Base-by-base conservation (phyloP, 2,888 invertebrate genomes). In the Spodoptera littoralis region DNA sequence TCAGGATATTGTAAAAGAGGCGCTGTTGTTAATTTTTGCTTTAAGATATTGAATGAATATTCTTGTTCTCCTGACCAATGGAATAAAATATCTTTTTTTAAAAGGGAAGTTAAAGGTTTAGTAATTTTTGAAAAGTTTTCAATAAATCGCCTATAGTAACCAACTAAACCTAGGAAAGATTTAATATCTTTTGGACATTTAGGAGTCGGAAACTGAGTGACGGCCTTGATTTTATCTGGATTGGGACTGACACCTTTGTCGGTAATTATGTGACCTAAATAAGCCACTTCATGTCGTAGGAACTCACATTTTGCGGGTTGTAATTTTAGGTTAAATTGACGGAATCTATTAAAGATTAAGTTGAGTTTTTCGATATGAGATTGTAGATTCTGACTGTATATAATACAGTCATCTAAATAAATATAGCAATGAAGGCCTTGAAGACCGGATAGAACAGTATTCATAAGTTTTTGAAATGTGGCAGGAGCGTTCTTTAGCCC, bases 221-320 rank as follows among this genome's bases (percentile, higher is more conserved):
- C 44, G 53, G 53, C 44, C 43, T 53, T 53, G n/a, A 43, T 44
- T 44, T 53, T 42, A 51, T 51, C 22, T 42, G 51, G 42, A 51
- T 50, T 51, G 8, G 50, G 50, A 51, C 41, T 36, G 6, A 50
- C 41, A 36, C 50, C 50, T 18, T 50, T 50, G 8, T 51, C 41
- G 4, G 41, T 51, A 18, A 43, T 51, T 51, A 51, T 51, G 6
- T 51, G 42, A 3, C 42, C 51, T 24, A 43, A n/a, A 51, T 51
- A 42, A 8, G 51, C 24, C 4, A 43, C 24, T 51, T 51, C 18
- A 2, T 12, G 51, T 24, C 22, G 42, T 43, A 43, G 12, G 42
- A 51, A 51, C 22, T 43, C 51, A 22, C 42, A 51, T 43, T 52
- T 43, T 52, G 43, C 51, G 24, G 43, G 24, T 4, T 43, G 43